Base-by-base conservation (phyloP, 1,140 invertebrate genomes). In the Plectrocnemia conspersa region DNA sequence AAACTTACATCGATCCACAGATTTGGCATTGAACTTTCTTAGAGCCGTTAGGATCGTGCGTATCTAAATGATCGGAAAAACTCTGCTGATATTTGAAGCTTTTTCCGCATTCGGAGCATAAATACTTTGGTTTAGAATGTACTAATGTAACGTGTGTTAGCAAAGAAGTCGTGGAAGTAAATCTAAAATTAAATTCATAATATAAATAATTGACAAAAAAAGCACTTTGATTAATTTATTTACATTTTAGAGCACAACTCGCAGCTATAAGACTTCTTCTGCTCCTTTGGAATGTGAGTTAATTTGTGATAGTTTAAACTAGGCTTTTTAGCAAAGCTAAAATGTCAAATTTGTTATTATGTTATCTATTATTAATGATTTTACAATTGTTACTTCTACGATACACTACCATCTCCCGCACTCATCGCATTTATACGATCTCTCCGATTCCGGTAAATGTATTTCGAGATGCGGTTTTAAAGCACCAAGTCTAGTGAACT, bases 341-440 rank as follows among this genome's bases (percentile, higher is more conserved):
- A 29, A 44, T n/a, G 2, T 23, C 22, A 9, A 13, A 42, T 19
- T 19, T 18, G 7, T 19, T 16, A 19, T 42, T 16, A 22, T 5
- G 18, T 7, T 19, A 18, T 19, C 6, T 19, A 19, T 19, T 42
- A 42, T n/a, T 21, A 19, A 19, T 42, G 4, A 19, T 42, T n/a
- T 42, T 42, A 38, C 7, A 38, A 9, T 9, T 38, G 15, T 15
- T 38, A 38, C 16, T 15, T 38, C 16, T 38, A 10, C 9, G 18
- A 21, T 3, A 15, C 11, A 16, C 13, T 47, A 47, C 44, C 44
- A 32, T 29, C 21, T 27, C 16, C 21, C 25, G n/a, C 44, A 47
- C 18, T 47, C 11, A 27, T 47, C 24, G 15, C 44, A 47, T 32
- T 47, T 47, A 24, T 47, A 47, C 23, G 44, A 23, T 32, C 23